Evolutionary conservation across 2,113 vertebrate genomes (phyloP), one percentile per base, ranked within the genome.

Genomic region (Oryzias javanicus): DNA sequence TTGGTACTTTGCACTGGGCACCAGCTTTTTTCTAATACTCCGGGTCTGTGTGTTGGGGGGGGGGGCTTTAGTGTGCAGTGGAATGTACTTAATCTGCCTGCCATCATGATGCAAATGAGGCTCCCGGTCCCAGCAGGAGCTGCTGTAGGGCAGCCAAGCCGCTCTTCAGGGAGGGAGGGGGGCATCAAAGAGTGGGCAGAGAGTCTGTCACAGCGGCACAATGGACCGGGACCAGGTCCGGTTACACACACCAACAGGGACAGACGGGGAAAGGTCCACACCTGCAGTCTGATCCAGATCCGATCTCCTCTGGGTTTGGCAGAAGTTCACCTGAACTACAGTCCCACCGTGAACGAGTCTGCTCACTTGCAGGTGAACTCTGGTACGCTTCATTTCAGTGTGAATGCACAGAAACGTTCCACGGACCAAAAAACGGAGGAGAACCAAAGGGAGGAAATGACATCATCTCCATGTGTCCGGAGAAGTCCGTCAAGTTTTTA

Each of bases 31-130:
- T 80, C 58, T 41, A 69, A 73, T 65, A 48, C 69, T 76, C 73
- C 64, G 72, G 80, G 74, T 65, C 69, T 83, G 29, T 44, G 47
- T 57, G 77, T 76, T 42, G 14, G n/a, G 55, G 55, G 64, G 70
- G 62, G 45, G n/a, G n/a, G 45, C 72, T 86, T 87, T 86, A 80
- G 72, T 82, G 85, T 89, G 81, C 87, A 89, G 70, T 86, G 85
- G 85, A 87, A 89, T 89, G 85, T 87, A 83, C 72, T 85, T 89
- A 89, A 89, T 89, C 85, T 86, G 83, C 71, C 78, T 80, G 79
- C 87, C 74, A 86, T 86, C 82, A 80, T 81, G 79, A 89, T 87
- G 85, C 85, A 89, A 87, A 89, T 89, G 74, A 86, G 76, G 79
- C 74, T 73, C 74, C 66, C 48, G 60, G 74, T 78, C 84, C 72